Evolutionary conservation across 2,888 invertebrate genomes (phyloP), one percentile per base, ranked within the genome.

Genomic region (Elegia similella): DNA sequence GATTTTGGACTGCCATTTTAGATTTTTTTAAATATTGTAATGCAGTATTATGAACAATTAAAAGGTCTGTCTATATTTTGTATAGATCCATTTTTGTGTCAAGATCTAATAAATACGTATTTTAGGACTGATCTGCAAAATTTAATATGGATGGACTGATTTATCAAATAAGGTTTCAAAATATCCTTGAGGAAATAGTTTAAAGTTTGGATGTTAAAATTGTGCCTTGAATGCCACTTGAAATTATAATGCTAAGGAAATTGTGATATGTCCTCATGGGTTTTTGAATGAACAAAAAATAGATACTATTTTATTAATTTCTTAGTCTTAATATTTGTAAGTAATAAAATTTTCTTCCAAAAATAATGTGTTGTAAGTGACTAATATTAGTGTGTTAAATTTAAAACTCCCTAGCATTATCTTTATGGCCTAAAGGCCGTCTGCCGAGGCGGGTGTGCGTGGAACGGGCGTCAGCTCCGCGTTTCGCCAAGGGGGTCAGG

Each of bases 81-180:
- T 67, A 56, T 56, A 56, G 58, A 23, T 23, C 23, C 23, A 38
- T 59, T 42, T 16, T 17, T 44, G 16, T 44, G 44, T 47, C 13
- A 30, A 47, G 47, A 30, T 47, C 47, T 47, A n/a, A 13, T 1
- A 32, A 16, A 50, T 38, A 50, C 34, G 38, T 38, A 38, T 50
- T 61, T 66, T 69, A 59, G 62, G 62, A 65, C 62, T 66, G 68
- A 67, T 61, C 64, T 71, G 69, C 68, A 72, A 81, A 80, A 85
- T 85, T 85, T 86, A 84, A 73, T 72, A 68, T 73, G 74, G 74
- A 72, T 42, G 67, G 87, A 88, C 87, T 87, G 88, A 88, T 82
- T 78, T 78, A 74, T 69, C 65, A 66, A 62, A 47, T 67, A 71
- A 72, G 70, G 69, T 64, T 69, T 74, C 70, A 69, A 71, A 75